These are phyloP conservation scores for Hyalella azteca DNA, from an alignment of 2,888 invertebrate species.

Conservation along the genomic window DNA sequence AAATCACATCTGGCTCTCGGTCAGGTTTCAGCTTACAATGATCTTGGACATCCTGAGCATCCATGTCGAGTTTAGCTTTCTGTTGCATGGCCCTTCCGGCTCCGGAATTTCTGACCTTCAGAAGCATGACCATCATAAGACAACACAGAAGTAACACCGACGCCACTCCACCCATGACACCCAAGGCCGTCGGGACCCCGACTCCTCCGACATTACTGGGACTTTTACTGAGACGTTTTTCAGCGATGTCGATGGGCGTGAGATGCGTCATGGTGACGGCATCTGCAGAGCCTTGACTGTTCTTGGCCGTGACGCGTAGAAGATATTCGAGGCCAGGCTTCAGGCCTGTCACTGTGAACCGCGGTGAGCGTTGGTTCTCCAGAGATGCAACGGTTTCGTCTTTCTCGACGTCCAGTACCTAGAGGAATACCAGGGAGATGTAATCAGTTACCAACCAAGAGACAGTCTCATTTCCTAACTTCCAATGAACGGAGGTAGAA, in stretches of 20 bases:
- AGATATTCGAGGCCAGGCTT: slow-evolving; percentile 53
- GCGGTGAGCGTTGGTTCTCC: slow-evolving; percentile 39
- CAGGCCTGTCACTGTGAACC: slow-evolving; percentile 52
- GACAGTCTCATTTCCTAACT: too few species aligned
- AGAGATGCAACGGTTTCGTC: background rate
- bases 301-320: slow-evolving; percentile 46
- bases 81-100: background rate
- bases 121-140: slow-evolving; percentile 40
- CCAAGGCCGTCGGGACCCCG: slow-evolving; percentile 33
- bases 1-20: slow-evolving; percentile 21
- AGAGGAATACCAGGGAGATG: background rate
- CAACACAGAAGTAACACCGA: slow-evolving; percentile 43
- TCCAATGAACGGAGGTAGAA: too few species aligned
- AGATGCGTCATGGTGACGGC: slow-evolving; percentile 44
- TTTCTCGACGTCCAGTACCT: slow-evolving; percentile 13
- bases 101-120: slow-evolving; percentile 31
- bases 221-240: slow-evolving; percentile 49
- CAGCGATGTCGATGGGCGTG: slow-evolving; percentile 56
- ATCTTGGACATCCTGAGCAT: background rate
- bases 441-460: too few species aligned
- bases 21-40: background rate
- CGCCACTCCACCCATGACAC: slow-evolving; percentile 43
- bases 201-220: slow-evolving; percentile 41
- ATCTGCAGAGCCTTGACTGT: slow-evolving; percentile 47
- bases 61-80: slow-evolving; percentile 12